phyloP scores from a whole-genome alignment of 2,888 invertebrate genomes.

The Ernsta delagoae region DNA sequence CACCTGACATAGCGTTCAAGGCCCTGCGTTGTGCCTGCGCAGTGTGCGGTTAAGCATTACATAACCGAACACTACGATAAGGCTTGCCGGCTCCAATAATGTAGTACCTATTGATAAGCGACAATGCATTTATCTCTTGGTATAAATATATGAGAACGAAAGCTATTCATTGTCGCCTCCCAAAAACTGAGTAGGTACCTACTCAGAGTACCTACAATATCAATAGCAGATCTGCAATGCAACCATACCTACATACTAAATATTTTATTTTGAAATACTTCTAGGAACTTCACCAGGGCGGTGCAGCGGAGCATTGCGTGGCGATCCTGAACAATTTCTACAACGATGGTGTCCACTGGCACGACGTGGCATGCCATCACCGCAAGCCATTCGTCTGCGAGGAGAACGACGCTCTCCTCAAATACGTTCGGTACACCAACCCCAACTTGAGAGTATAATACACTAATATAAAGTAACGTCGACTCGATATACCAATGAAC shows the following conservation, averaged over 20 bases:
- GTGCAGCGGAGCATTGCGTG: slow-evolving; percentile 93
- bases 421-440: slow-evolving; percentile 93
- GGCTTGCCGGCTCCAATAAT: too few relatives aligned
- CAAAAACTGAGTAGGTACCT: too few relatives aligned
- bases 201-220: too few relatives aligned
- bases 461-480: neutral
- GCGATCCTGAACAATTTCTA: slow-evolving; percentile 95
- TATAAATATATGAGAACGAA: too few relatives aligned
- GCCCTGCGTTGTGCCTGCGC: slow-evolving; percentile 45
- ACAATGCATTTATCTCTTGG: too few relatives aligned
- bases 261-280: slow-evolving; percentile 11
- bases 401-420: slow-evolving; percentile 93
- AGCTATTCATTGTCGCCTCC: too few relatives aligned
- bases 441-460: slow-evolving; percentile 89
- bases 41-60: slow-evolving; percentile 34
- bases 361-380: slow-evolving; percentile 96
- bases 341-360: slow-evolving; percentile 96
- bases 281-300: slow-evolving; percentile 91
- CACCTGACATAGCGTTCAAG: slow-evolving; percentile 54
- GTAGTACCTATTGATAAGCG: too few relatives aligned
- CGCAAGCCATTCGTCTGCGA: slow-evolving; percentile 95
- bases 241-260: neutral
- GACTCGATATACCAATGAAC: neutral
- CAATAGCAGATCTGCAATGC: too few relatives aligned
- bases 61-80: slow-evolving; percentile 9